These are phyloP conservation scores for Thaumetopoea pityocampa DNA, from an alignment of 1,140 invertebrate species.

Conservation along the genomic window DNA sequence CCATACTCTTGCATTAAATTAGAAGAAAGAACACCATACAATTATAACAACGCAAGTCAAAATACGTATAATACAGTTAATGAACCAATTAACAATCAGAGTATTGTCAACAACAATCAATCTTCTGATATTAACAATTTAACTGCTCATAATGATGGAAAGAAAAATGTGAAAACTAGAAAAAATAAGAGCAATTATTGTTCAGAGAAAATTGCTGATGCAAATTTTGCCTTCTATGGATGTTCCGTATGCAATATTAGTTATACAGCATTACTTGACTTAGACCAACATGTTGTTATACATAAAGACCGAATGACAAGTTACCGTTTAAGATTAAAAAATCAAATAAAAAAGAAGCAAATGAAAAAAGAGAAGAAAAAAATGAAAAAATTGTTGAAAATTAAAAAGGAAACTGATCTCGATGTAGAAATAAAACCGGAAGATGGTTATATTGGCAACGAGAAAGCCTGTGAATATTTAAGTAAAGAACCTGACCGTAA, in stretches of 20 bases:
- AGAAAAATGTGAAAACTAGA: slow-evolving; percentile 34
- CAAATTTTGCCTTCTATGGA: slow-evolving; percentile 54
- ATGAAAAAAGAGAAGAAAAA: slow-evolving; percentile 55
- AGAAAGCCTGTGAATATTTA: slow-evolving; percentile 39
- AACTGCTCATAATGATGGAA: slow-evolving; percentile 8
- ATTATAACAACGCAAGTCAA: slow-evolving; percentile 1
- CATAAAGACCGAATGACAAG: slow-evolving; percentile 61
- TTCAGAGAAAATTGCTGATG: slow-evolving; percentile 53
- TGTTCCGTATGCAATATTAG: slow-evolving; percentile 58
- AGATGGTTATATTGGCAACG: slow-evolving; percentile 58
- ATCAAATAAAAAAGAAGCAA: slow-evolving; percentile 48
- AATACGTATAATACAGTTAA: neutral
- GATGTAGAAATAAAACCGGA: slow-evolving; percentile 59
- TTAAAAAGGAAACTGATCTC: slow-evolving; percentile 26
- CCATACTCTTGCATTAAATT: slow-evolving; percentile 16
- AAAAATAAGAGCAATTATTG: slow-evolving; percentile 38
- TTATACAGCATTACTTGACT: slow-evolving; percentile 35
- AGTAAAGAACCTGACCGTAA: slow-evolving; percentile 1
- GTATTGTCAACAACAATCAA: neutral
- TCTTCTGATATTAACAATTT: neutral
- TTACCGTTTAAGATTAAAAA: slow-evolving; percentile 52
- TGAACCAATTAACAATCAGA: neutral
- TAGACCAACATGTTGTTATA: slow-evolving; percentile 49
- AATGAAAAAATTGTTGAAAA: slow-evolving; percentile 39
- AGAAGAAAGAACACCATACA: slow-evolving; percentile 4